Percentiles rank a stretch among this genome's conserved stretches.
Evolutionary conservation across 2,888 invertebrate species (phyloP).

Genomic region (Leucophenga maculata): DNA sequence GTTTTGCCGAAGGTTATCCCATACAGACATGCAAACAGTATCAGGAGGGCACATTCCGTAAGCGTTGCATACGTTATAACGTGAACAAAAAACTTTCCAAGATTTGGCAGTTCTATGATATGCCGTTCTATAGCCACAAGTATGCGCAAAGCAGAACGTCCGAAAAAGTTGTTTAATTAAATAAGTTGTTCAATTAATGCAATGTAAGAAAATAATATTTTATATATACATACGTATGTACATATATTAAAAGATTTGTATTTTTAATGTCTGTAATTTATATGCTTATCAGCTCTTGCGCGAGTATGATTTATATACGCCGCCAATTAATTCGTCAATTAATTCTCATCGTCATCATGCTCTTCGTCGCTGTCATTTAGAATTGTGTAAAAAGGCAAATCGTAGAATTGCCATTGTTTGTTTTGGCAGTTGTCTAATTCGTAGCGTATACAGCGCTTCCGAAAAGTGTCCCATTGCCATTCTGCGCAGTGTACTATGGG

Average conservation of each 20-base stretch:
- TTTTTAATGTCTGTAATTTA: conserved; percentile 12
- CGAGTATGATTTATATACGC: neutral
- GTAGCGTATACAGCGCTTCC: conserved; percentile 58
- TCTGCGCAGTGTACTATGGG: conserved; percentile 54
- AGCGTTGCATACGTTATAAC: conserved; percentile 68
- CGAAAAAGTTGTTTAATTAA: conserved; percentile 29
- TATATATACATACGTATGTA: neutral
- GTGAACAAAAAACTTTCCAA: conserved; percentile 56
- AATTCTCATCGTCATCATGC: conserved; percentile 20
- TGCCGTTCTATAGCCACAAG: conserved; percentile 64
- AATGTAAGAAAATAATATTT: conserved; percentile 1
- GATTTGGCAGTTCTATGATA: conserved; percentile 70
- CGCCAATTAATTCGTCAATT: too few relatives aligned
- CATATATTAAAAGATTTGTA: neutral
- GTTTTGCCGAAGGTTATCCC: conserved; percentile 66
- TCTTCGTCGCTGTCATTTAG: conserved; percentile 30
- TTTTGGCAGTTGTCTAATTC: conserved; percentile 44
- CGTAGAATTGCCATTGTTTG: conserved; percentile 60
- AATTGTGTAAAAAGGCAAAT: conserved; percentile 59
- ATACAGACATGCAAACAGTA: conserved; percentile 61
- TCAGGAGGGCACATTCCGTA: conserved; percentile 61
- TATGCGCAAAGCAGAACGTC: neutral
- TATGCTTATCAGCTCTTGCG: conserved; percentile 10
- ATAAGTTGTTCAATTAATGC: neutral
- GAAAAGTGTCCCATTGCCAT: conserved; percentile 46